A percentile compares a stretch with the other conserved stretches of the same genome.
phyloP scores from a whole-genome alignment of 2,797 vertebrate species.

The Melanotaenia pygmaea region DNA sequence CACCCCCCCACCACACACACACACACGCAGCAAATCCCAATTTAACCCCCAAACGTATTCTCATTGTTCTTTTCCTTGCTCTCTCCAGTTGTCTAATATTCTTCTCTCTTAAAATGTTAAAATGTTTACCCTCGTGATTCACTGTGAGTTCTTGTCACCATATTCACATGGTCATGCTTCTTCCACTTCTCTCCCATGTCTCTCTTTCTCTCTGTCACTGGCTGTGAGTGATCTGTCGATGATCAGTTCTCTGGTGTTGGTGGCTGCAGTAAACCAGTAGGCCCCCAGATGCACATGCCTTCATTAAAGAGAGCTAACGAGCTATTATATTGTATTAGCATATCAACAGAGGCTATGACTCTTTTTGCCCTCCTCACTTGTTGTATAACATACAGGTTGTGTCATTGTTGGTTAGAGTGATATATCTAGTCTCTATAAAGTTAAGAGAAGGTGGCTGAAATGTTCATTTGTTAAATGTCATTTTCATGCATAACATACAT shows the following conservation, averaged over 20 bases:
- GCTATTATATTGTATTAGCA: constrained; percentile 55
- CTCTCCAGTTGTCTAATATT: constrained; percentile 3
- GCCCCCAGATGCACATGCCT: constrained; percentile 44
- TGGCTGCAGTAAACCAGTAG: constrained; percentile 47
- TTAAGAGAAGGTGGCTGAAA: too few species aligned
- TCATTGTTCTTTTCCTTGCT: not conserved
- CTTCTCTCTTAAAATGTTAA: not conserved
- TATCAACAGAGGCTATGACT: constrained; percentile 56
- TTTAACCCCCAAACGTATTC: too few species aligned
- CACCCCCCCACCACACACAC: too few species aligned
- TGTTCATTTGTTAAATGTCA: too few species aligned
- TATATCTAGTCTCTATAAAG: not conserved
- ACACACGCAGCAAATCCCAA: too few species aligned
- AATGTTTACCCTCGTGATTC: constrained; percentile 1
- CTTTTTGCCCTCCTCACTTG: constrained; percentile 23
- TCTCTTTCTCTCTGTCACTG: constrained; percentile 17
- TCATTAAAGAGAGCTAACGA: constrained; percentile 74
- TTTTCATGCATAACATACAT: too few species aligned
- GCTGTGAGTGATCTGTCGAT: constrained; percentile 35
- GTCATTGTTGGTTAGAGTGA: not conserved
- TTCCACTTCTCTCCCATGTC: not conserved
- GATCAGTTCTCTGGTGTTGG: constrained; percentile 32
- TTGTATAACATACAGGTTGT: not conserved
- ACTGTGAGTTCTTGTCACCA: constrained; percentile 7
- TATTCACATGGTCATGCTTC: constrained; percentile 13